A percentile compares a stretch with the other conserved stretches of the same genome.
Evolutionary conservation across 2,797 vertebrate species (phyloP).

Genomic region (Tolypeutes matacus): DNA sequence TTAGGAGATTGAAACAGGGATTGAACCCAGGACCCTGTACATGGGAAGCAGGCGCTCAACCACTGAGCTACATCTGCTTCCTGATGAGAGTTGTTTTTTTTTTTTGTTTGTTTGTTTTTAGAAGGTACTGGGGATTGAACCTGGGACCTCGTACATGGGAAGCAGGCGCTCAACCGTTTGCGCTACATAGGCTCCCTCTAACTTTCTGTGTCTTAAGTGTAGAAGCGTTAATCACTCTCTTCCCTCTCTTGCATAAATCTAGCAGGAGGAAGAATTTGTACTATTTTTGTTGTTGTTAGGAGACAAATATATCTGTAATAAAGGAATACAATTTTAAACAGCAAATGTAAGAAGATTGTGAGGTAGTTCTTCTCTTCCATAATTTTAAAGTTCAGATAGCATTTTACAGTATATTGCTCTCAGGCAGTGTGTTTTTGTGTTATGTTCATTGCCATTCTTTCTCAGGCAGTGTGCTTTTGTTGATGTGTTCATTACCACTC

Average conservation of each 20-base stretch:
- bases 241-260: background rate
- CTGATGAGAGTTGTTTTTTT: too few species aligned
- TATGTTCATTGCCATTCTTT: background rate
- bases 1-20: too few species aligned
- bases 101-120: too few species aligned
- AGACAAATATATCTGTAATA: background rate
- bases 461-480: background rate
- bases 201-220: background rate
- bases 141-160: too few species aligned
- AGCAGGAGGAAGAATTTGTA: background rate
- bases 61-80: too few species aligned
- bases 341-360: background rate
- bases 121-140: too few species aligned
- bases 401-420: background rate
- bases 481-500: background rate
- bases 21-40: too few species aligned
- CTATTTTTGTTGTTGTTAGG: background rate
- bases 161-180: too few species aligned
- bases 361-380: background rate
- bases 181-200: too few species aligned
- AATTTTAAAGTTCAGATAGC: background rate
- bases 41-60: too few species aligned
- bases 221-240: background rate
- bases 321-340: slow-evolving; percentile 27
- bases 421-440: background rate